Percentiles rank a stretch among this genome's conserved stretches.
These are phyloP conservation scores for Clytia hemisphaerica DNA, from an alignment of 30 jellyfish, hydroid and myxozoan genomes.

Conservation along the genomic window DNA sequence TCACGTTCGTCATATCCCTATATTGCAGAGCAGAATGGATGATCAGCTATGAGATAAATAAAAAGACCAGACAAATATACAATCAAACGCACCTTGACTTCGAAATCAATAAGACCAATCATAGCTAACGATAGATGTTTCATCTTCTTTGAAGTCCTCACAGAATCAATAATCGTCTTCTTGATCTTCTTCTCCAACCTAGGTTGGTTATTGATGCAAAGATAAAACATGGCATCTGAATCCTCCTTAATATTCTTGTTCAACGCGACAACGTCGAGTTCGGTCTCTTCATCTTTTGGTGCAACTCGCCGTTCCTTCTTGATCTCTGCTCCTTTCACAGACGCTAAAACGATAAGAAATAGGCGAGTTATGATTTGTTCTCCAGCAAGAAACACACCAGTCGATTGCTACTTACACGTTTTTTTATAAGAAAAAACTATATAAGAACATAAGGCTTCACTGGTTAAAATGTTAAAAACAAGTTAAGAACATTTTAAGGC, in stretches of 20 bases:
- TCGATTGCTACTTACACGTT: too few relatives aligned
- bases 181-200: conserved; percentile 5
- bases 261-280: conserved; percentile 25
- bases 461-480: too few relatives aligned
- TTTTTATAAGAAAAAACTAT: too few relatives aligned
- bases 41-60: too few relatives aligned
- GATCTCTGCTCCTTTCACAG: conserved; percentile 12
- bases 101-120: conserved; percentile 28
- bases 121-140: conserved; percentile 34
- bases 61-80: too few relatives aligned
- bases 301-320: not conserved
- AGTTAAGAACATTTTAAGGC: too few relatives aligned
- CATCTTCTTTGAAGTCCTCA: conserved; percentile 12
- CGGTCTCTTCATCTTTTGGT: conserved; percentile 33
- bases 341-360: too few relatives aligned
- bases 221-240: conserved; percentile 18
- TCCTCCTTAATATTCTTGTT: conserved; percentile 20
- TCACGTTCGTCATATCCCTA: too few relatives aligned
- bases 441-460: too few relatives aligned
- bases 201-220: conserved; percentile 35
- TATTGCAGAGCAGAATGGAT: too few relatives aligned
- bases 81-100: conserved; percentile 6
- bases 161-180: conserved; percentile 4
- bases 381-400: too few relatives aligned
- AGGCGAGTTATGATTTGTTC: too few relatives aligned